phyloP scores from a whole-genome alignment of 2,113 vertebrate genomes.

The Sminthopsis crassicaudata region DNA sequence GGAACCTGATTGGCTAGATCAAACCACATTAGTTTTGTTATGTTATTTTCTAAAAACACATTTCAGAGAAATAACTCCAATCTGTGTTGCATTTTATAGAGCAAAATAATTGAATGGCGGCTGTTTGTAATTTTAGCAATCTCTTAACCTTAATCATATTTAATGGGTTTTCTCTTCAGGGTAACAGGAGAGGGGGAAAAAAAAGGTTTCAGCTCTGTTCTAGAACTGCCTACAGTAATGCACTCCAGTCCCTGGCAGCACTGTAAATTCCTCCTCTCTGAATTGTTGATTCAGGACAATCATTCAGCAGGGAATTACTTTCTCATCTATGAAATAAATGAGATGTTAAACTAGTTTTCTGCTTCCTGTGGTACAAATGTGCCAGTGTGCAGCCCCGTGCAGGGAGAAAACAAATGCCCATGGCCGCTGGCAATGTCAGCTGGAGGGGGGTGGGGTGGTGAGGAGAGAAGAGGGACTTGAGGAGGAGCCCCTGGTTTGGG shows the following conservation, averaged over 20 bases:
- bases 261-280: conserved; percentile 86
- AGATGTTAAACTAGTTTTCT: conserved; percentile 90
- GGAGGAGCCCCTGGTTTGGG: background rate
- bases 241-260: conserved; percentile 81
- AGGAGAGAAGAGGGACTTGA: background rate
- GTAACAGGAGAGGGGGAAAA: conserved; percentile 84
- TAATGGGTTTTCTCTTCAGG: conserved; percentile 91
- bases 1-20: conserved; percentile 87
- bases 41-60: conserved; percentile 90
- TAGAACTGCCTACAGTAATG: conserved; percentile 74
- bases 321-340: conserved; percentile 89
- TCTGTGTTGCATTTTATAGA: conserved; percentile 89
- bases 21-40: conserved; percentile 87
- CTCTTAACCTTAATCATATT: conserved; percentile 92
- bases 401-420: conserved; percentile 56
- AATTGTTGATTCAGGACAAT: conserved; percentile 89
- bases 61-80: conserved; percentile 89
- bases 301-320: conserved; percentile 90
- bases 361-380: conserved; percentile 83
- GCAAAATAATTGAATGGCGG: conserved; percentile 91
- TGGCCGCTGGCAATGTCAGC: background rate
- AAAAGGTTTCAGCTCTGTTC: conserved; percentile 81
- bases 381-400: conserved; percentile 58
- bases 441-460: background rate
- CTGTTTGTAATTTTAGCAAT: conserved; percentile 91